Conservation (phyloP, 2,113 vertebrate species). For the Tyrannus savana region DNA sequence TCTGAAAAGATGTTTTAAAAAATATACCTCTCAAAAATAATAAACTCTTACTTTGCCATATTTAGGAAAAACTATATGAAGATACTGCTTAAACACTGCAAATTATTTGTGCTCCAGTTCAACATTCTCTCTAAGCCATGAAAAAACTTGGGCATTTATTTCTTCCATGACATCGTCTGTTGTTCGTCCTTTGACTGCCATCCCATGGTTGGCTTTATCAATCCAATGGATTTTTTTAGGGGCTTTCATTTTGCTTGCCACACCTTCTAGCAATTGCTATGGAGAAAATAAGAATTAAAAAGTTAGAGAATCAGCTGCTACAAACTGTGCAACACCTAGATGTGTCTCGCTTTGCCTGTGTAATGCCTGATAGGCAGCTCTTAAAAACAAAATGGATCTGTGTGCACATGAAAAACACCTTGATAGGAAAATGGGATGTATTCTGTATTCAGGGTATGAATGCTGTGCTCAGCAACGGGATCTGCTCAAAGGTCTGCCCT, state of each 20-base stretch:
- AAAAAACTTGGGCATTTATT: slow-evolving; percentile 82
- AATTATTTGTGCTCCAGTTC: slow-evolving; percentile 44
- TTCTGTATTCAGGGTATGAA: background rate
- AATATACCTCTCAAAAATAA: background rate
- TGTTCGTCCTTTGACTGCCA: slow-evolving; percentile 82
- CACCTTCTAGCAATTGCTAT: slow-evolving; percentile 81
- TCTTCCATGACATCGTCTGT: slow-evolving; percentile 84
- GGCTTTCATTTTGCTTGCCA: slow-evolving; percentile 82
- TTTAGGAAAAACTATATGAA: background rate
- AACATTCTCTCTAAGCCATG: slow-evolving; percentile 82
- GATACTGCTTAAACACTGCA: background rate
- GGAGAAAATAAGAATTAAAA: background rate
- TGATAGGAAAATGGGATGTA: background rate
- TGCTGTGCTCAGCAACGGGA: background rate
- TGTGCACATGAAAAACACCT: background rate
- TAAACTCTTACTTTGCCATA: background rate
- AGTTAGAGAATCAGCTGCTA: background rate
- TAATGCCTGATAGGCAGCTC: background rate
- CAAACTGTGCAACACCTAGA: background rate
- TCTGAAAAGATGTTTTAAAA: background rate
- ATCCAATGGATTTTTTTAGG: slow-evolving; percentile 85
- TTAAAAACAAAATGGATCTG: background rate
- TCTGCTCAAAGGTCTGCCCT: background rate
- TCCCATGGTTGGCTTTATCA: slow-evolving; percentile 86
- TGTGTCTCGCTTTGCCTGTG: background rate